These are phyloP conservation scores for Gallirallus australis DNA, from an alignment of 2,797 vertebrate species.

Conservation along the genomic window DNA sequence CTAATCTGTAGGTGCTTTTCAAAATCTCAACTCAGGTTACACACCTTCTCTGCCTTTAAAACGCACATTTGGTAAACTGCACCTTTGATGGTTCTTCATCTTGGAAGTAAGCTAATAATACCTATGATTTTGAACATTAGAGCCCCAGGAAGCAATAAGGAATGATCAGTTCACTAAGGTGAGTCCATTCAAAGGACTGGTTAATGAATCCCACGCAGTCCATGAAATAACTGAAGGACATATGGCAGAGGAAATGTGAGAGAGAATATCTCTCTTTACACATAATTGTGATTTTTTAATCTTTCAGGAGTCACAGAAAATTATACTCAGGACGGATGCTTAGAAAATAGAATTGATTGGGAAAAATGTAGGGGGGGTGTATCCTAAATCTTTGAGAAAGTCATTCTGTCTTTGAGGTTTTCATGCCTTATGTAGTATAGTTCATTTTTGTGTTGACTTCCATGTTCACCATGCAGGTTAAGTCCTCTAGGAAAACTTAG, in stretches of 20 bases:
- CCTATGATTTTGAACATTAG: neutral
- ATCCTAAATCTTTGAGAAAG: neutral
- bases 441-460: neutral
- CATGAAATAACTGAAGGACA: neutral
- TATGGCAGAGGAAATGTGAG: neutral
- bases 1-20: neutral
- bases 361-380: rapidly evolving
- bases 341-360: neutral
- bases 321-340: neutral
- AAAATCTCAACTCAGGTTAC: neutral
- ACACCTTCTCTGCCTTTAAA: neutral
- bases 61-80: neutral
- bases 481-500: neutral
- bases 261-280: neutral
- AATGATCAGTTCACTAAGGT: constrained; percentile 6
- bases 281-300: neutral
- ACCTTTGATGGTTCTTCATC: neutral
- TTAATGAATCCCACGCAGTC: neutral
- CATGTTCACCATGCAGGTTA: neutral
- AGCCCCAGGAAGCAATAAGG: neutral
- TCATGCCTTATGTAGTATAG: neutral
- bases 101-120: neutral
- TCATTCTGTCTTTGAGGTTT: neutral
- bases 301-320: neutral
- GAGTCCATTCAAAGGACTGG: neutral